Base-by-base conservation (phyloP, 1,140 invertebrate species). In the Calliphora vicina region DNA sequence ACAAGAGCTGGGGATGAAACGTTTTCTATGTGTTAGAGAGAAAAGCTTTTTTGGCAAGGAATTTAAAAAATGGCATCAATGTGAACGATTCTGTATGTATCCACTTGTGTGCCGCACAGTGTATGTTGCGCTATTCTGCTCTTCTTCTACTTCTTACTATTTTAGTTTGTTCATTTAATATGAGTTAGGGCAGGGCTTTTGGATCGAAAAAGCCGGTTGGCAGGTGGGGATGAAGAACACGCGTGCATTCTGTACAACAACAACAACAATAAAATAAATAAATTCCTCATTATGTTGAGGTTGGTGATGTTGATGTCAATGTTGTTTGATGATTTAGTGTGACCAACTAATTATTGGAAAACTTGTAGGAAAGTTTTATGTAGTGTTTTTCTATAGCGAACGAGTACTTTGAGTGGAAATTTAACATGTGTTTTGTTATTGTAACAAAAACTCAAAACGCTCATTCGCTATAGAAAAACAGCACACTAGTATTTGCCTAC, bases 1-100 rank as follows among this genome's bases (percentile, higher is more conserved):
- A 35, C 35, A 43, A 45, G 74, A 45, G 35, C n/a, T 45, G 42
- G 74, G 35, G 74, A 78, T 76, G 73, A 78, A 76, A 76, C 15
- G 27, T 35, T 6, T 42, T n/a, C n/a, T 12, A 35, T 35, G 6
- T 43, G 23, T 43, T 43, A 20, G n/a, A 78, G 6, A 45, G 15
- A 78, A 45, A 78, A 78, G 74, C 74, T 78, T 67, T 67, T 67
- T 78, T 78, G 74, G 74, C 74, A 78, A 78, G 23, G 74, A 78
- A 78, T 78, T 78, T 78, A 25, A 78, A 78, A 43, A 23, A 78
- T 78, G 74, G 42, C 42, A 78, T 43, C 73, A 78, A 78, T 23
- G 74, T 78, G 74, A 78, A 45, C 26, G 26, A 74, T 74, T 23
- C 3, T 23, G n/a, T 23, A 67, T 67, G 2, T 67, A n/a, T 57